Evolutionary conservation across 2,888 invertebrate species (phyloP).

Genomic region (Caradrina kadenii): DNA sequence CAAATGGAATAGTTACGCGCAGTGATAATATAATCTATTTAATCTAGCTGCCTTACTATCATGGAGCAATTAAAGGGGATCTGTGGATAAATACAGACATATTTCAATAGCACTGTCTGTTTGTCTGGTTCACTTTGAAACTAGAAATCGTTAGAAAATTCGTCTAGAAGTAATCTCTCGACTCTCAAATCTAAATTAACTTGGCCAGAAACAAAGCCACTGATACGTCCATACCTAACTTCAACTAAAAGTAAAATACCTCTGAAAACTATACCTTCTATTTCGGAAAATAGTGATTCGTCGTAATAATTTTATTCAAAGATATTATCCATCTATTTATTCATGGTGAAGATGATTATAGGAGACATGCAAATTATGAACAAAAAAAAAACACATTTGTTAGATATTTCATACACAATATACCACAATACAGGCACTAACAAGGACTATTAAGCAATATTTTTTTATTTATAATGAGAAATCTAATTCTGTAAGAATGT

Average conservation of each 20-base stretch:
- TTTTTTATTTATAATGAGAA: neutral
- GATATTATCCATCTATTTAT: neutral
- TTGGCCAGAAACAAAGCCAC: neutral
- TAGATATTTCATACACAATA: neutral
- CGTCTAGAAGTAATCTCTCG: neutral
- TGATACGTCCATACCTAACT: too few relatives aligned
- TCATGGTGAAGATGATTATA: neutral
- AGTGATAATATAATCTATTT: conserved; percentile 28
- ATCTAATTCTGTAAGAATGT: neutral
- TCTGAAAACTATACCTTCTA: neutral
- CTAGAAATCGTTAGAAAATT: conserved; percentile 23
- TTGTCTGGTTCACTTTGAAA: conserved; percentile 6
- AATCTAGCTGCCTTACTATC: conserved; percentile 11
- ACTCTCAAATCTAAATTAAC: conserved; percentile 1
- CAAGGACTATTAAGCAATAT: neutral
- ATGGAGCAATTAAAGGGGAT: conserved; percentile 35
- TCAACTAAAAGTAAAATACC: too few relatives aligned
- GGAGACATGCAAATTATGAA: neutral
- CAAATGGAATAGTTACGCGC: conserved; percentile 19
- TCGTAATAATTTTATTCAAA: neutral
- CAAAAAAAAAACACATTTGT: neutral
- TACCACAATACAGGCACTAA: neutral
- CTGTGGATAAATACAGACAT: conserved; percentile 7
- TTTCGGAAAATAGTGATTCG: neutral
- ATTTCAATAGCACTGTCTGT: conserved; percentile 26